Evolutionary conservation across 2,888 invertebrate species (phyloP).

Genomic region (Pandemis corylana): DNA sequence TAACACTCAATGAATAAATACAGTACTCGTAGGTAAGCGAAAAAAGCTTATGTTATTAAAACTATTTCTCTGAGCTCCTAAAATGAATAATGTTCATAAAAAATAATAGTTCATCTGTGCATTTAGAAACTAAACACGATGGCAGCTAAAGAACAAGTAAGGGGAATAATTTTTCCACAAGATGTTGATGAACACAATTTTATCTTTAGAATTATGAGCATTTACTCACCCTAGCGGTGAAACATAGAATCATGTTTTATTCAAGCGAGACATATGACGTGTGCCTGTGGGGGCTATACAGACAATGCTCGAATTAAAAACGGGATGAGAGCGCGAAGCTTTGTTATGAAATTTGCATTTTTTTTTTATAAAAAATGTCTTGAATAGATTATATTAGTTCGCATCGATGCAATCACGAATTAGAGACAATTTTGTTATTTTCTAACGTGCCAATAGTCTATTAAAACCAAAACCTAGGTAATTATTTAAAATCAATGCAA

Average conservation of each 20-base stretch:
- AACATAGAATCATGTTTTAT: constrained; percentile 10
- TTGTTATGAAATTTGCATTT: constrained; percentile 19
- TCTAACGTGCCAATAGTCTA: no score
- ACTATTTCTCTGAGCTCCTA: no score
- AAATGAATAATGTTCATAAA: no score
- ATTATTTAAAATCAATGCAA: no score
- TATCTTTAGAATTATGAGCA: neutral
- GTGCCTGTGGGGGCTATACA: constrained; percentile 23
- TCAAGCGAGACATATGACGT: constrained; percentile 8
- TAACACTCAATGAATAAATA: no score
- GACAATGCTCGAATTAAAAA: constrained; percentile 35
- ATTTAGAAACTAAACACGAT: neutral
- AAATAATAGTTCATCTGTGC: no score
- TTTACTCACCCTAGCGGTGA: neutral
- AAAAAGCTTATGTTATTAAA: no score
- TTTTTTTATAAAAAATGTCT: neutral
- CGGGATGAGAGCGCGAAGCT: constrained; percentile 14
- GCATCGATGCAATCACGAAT: neutral
- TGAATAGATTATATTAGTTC: neutral
- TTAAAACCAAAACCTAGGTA: no score
- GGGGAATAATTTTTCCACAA: neutral
- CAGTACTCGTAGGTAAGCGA: no score
- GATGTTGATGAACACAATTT: neutral
- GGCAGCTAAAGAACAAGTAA: neutral
- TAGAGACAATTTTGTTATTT: neutral